These are phyloP conservation scores for Agelaius tricolor DNA, from an alignment of 2,113 vertebrate species.

Conservation along the genomic window DNA sequence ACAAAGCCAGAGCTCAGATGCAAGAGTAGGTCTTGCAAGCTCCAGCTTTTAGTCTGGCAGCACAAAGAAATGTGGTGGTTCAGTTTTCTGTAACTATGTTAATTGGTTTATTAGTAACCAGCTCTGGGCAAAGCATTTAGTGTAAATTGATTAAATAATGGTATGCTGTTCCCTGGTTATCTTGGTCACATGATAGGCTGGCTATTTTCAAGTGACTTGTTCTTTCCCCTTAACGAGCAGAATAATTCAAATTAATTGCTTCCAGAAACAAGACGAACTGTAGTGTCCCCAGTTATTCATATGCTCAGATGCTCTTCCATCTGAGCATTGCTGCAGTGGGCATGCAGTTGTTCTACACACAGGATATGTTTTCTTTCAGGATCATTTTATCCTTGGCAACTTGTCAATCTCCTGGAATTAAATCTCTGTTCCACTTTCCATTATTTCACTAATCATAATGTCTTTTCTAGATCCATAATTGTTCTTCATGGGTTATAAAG, in stretches of 20 bases:
- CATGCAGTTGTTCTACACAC: neutral
- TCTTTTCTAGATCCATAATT: conserved; percentile 44
- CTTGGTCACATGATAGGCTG: neutral
- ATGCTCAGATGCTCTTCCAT: neutral
- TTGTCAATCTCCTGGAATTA: neutral
- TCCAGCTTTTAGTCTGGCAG: neutral
- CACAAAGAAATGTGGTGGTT: neutral
- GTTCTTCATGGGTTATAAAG: conserved; percentile 63
- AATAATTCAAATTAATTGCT: neutral
- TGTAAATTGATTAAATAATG: neutral
- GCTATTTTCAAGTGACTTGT: neutral
- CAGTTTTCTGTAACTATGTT: neutral
- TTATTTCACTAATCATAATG: neutral
- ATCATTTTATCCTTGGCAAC: neutral
- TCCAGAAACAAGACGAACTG: neutral
- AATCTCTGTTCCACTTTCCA: neutral
- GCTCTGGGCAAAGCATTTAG: neutral
- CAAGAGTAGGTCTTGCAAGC: neutral
- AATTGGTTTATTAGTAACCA: neutral
- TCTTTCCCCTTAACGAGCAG: neutral
- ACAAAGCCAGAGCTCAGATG: neutral
- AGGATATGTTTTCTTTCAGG: neutral
- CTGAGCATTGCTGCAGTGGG: neutral
- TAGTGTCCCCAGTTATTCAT: neutral
- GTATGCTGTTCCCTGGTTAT: neutral